Conservation (phyloP, 1,140 invertebrate genomes). For the Magallana ariakensis region DNA sequence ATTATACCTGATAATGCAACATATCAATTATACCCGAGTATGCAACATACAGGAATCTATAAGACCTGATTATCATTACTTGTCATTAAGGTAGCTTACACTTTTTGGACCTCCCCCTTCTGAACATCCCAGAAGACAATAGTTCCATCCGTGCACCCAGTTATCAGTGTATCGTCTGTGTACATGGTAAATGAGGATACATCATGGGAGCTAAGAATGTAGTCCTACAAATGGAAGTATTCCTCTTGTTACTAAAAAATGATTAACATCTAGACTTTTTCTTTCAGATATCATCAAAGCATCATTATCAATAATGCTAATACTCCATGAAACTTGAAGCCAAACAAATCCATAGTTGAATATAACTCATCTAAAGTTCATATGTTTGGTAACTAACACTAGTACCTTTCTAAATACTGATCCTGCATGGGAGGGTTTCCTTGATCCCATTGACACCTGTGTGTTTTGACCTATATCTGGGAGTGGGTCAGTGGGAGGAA, state of each 20-base stretch:
- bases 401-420: constrained; percentile 71
- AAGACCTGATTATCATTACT: no score
- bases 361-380: no score
- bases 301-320: no score
- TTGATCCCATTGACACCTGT: constrained; percentile 41
- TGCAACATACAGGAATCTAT: no score
- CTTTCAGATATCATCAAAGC: no score
- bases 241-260: not conserved
- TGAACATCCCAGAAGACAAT: constrained; percentile 72
- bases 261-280: no score
- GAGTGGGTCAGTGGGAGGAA: constrained; percentile 51
- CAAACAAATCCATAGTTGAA: no score
- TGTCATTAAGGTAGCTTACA: constrained; percentile 61
- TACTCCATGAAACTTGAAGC: no score
- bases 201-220: constrained; percentile 68
- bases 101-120: constrained; percentile 68
- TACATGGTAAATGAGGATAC: constrained; percentile 64
- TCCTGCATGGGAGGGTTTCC: constrained; percentile 59
- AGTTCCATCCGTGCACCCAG: constrained; percentile 73
- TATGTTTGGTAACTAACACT: not conserved
- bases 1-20: no score
- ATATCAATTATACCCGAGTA: no score
- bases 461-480: constrained; percentile 60
- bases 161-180: constrained; percentile 60
- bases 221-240: constrained; percentile 62